These are phyloP conservation scores for Paramormyrops hopkinsi DNA, from an alignment of 2,797 vertebrate genomes.

Conservation along the genomic window DNA sequence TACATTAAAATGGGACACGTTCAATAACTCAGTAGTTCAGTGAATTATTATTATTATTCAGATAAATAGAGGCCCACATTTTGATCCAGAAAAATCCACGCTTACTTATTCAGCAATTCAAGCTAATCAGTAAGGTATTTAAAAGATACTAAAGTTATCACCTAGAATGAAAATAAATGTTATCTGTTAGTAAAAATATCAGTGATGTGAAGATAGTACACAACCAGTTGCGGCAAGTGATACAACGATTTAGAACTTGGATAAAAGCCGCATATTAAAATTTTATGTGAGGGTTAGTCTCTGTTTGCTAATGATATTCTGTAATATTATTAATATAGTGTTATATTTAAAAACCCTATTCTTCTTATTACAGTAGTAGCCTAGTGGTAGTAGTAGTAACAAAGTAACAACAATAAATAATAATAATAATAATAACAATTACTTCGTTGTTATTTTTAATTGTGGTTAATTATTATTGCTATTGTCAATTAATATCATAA, in stretches of 20 bases:
- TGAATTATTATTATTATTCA: background rate
- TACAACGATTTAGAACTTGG: background rate
- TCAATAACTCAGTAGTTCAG: background rate
- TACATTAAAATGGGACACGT: background rate
- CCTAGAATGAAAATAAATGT: background rate
- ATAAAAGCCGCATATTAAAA: background rate
- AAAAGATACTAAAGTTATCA: background rate
- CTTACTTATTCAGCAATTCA: background rate
- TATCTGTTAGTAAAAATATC: background rate
- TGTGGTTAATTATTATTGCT: conserved; percentile 5
- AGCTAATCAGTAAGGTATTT: background rate
- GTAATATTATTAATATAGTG: background rate
- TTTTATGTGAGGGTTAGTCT: background rate
- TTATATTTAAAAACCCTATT: background rate
- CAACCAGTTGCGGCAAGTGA: background rate
- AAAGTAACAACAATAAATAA: background rate
- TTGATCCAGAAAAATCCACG: background rate
- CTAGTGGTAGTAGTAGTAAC: background rate
- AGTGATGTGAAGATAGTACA: background rate
- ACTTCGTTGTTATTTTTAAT: background rate
- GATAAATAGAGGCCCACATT: background rate
- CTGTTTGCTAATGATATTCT: background rate
- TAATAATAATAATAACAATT: background rate
- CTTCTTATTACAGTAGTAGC: too few species aligned
- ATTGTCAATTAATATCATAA: background rate